phyloP scores from a whole-genome alignment of 2,797 vertebrate genomes.

The Lepilemur ruficaudatus region DNA sequence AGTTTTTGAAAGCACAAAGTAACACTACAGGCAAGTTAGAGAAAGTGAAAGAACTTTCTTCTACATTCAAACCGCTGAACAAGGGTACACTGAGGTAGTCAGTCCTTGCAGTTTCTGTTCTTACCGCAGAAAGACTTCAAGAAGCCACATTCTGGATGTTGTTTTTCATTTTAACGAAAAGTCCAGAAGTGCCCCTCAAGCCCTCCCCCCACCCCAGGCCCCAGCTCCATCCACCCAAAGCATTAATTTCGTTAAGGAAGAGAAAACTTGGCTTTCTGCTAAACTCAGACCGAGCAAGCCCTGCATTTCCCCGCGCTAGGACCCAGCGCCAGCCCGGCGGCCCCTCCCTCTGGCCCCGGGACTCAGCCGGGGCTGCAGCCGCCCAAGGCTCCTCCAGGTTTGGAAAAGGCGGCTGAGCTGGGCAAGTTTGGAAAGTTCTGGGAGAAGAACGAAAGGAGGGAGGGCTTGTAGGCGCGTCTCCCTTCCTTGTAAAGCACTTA shows the following conservation, averaged over 20 bases:
- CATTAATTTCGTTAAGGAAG: neutral
- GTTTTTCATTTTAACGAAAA: neutral
- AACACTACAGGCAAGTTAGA: neutral
- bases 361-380: fast-evolving
- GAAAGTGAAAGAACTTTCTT: neutral
- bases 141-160: neutral
- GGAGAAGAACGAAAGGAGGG: neutral
- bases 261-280: neutral
- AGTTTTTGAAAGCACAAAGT: neutral
- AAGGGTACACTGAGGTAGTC: neutral
- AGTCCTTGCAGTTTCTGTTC: neutral
- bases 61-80: neutral
- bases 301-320: neutral
- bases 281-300: neutral
- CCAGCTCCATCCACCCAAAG: neutral
- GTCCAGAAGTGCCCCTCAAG: neutral
- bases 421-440: neutral
- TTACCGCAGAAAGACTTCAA: neutral
- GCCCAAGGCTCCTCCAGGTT: neutral
- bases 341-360: neutral
- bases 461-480: neutral
- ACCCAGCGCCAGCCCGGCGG: neutral
- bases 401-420: neutral
- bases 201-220: neutral
- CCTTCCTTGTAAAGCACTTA: neutral